Conservation (phyloP, 2,888 invertebrate species). For the Agrotis segetum region DNA sequence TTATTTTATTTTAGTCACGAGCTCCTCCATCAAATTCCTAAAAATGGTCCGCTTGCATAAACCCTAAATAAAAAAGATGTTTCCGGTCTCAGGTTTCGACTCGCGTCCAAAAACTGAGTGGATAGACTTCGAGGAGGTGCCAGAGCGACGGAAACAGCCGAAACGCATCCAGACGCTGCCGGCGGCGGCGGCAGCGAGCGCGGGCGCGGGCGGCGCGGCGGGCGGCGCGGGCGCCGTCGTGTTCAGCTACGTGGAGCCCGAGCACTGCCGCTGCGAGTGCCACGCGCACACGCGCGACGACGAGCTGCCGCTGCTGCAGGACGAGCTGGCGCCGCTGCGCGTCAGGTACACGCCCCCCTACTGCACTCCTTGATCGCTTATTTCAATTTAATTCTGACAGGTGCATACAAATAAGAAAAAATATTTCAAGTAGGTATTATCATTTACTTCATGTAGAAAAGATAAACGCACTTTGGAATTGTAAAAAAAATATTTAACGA, state of each 20-base stretch:
- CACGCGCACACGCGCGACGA: slow-evolving; percentile 91
- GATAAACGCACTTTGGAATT: no score
- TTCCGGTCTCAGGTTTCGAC: slow-evolving; percentile 64
- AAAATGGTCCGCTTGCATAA: not conserved
- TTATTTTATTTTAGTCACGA: no score
- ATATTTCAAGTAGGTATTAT: no score
- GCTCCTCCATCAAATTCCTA: not conserved
- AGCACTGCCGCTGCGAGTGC: slow-evolving; percentile 97
- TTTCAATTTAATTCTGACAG: no score
- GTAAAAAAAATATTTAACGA: no score
- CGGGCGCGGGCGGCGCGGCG: slow-evolving; percentile 75
- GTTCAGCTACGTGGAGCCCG: slow-evolving; percentile 95
- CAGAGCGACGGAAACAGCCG: slow-evolving; percentile 95
- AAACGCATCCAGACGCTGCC: slow-evolving; percentile 96
- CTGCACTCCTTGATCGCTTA: not conserved
- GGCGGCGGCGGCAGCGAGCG: slow-evolving; percentile 79
- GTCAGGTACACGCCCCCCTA: slow-evolving; percentile 30
- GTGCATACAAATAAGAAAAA: no score
- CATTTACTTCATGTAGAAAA: no score
- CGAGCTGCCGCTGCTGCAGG: slow-evolving; percentile 62
- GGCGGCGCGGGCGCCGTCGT: slow-evolving; percentile 84
- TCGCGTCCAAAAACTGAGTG: slow-evolving; percentile 90
- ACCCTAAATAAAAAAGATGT: not conserved
- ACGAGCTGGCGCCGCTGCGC: slow-evolving; percentile 29
- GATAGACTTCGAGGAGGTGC: slow-evolving; percentile 97